Base-by-base conservation (phyloP, 2,113 vertebrate genomes). In the Litocranius walleri region DNA sequence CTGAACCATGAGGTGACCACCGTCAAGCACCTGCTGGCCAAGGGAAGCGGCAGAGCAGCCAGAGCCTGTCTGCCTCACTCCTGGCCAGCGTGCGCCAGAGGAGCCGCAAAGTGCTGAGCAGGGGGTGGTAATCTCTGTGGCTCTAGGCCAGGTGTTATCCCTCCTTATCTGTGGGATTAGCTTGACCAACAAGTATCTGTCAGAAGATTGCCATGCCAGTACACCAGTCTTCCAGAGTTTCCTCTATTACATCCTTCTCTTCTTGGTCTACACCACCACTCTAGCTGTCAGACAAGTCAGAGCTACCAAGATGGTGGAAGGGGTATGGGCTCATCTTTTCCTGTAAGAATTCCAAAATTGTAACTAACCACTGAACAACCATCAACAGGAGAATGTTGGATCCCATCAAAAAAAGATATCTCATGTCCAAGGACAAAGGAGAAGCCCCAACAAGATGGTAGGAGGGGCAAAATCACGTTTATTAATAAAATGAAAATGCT, bases 171-270 rank as follows among this genome's bases (percentile, higher is more conserved):
- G 99, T 98, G 99, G 99, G 92, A 99, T 99, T 94, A 99, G 99
- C 97, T 99, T 99, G 98, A 99, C 99, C 16, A 99, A 99, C 99
- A 99, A 99, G 98, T 99, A 99, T 98, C 98, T 99, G 98, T 99
- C 99, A 45, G 99, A 99, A 88, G 99, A 99, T 97, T 99, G 99
- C 98, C 99, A 99, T 45, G 99, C 99, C 98, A 99, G 99, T 98
- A 99, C 99, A 4, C 99, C 99, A 4, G 99, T 99, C 97, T 99
- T 99, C 98, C 99, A 99, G 99, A 99, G 99, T 99, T 99, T 99
- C 97, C 99, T 99, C 97, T 99, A 99, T 99, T 99, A 99, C 97
- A 99, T 99, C 98, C 99, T 99, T 84, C 99, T 99, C 52, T 99
- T 99, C 98, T 98, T 99, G 99, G 99, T 99, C 97, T 99, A 99